Base-by-base conservation (phyloP, 23 tunicate genomes). In the Halocynthia aurantium region DNA sequence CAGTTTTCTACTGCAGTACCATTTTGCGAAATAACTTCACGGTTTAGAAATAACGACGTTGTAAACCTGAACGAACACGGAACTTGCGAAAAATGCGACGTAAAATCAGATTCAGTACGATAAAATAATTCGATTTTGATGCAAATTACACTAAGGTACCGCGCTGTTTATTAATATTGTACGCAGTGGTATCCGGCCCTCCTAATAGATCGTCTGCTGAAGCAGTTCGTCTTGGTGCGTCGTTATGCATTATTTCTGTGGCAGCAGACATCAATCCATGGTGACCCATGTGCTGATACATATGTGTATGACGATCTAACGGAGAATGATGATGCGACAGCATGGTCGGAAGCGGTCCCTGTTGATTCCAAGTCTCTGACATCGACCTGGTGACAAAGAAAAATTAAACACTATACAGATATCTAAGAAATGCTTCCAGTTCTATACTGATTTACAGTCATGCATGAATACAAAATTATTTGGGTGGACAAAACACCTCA, bases 291-390 rank as follows among this genome's bases (percentile, higher is more conserved):
- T 55, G 78, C 10, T 74, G 78, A 18, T 54, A 54, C 18, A 44
- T 55, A 21, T 56, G 67, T 5, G 13, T 40, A 44, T 67, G 22
- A 50, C 56, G 56, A 21, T 13, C 68, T 51, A 56, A 19, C 5
- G 67, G 13, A 20, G 56, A 54, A 10, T 51, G 57, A 21, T 71
- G 76, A 9, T 71, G 76, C 10, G 54, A 8, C 51, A 8, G 76
- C 17, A 17, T n/a, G 5, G 72, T n/a, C 4, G 72, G 72, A 4
- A 50, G 22, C 22, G 5, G 72, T 8, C 50, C 64, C 13, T 62
- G 78, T 18, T 74, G 78, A 8, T 74, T 74, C 78, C 78, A 74
- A 22, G 78, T 74, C 56, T 74, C 78, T 20, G 78, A 74, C 56
- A 74, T 51, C 10, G 78, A 74, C 5, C 78, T 74, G 78, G 19